Evolutionary conservation across 1,140 invertebrate species (phyloP).

Genomic region (Vanessa atalanta): DNA sequence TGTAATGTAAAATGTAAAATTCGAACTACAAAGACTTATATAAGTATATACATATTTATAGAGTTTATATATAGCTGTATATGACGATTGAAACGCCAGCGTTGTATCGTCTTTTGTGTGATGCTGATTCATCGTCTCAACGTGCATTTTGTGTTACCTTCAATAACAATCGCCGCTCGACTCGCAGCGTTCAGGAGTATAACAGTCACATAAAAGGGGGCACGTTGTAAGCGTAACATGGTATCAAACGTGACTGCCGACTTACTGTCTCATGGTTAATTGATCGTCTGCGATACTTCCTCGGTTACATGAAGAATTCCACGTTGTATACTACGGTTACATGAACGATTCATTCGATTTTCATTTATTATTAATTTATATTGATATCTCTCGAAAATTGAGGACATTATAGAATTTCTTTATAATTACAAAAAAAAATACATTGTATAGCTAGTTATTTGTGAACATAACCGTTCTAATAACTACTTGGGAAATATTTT

Average conservation of each 20-base stretch:
- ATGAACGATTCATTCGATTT: neutral
- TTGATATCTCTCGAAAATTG: too few relatives aligned
- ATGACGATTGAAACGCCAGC: neutral
- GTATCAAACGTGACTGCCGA: constrained; percentile 30
- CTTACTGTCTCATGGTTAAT: constrained; percentile 14
- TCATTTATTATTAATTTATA: neutral
- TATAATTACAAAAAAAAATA: too few relatives aligned
- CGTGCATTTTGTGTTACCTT: neutral
- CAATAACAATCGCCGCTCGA: neutral
- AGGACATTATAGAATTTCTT: too few relatives aligned
- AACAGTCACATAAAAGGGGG: constrained; percentile 7
- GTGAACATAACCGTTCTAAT: too few relatives aligned
- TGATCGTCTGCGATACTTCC: constrained; percentile 12
- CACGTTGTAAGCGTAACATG: constrained; percentile 24
- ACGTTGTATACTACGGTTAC: neutral
- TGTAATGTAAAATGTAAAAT: too few relatives aligned
- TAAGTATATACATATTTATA: too few relatives aligned
- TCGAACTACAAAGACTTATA: too few relatives aligned
- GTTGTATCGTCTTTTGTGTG: neutral
- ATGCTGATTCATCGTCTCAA: neutral
- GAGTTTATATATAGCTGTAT: too few relatives aligned
- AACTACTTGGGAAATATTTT: too few relatives aligned
- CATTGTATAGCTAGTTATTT: too few relatives aligned
- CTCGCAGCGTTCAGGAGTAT: neutral
- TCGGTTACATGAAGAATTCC: neutral